phyloP scores from a whole-genome alignment of 37 sponge, comb jelly and placozoan species.

The Oopsacas minuta region DNA sequence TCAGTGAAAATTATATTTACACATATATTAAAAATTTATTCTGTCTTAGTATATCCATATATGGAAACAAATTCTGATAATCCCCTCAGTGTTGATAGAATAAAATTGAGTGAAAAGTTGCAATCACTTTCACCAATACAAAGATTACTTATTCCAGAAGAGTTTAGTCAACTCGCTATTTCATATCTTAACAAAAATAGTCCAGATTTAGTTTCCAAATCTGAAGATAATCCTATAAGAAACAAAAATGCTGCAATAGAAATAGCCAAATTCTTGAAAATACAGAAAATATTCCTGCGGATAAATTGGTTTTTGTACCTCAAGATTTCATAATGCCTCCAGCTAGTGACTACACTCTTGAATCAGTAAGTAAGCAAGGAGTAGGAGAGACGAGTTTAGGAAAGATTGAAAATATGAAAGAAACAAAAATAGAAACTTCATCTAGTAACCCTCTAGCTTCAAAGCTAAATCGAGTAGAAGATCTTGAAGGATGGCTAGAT shows the following conservation, averaged over 20 bases:
- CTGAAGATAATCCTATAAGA: background rate
- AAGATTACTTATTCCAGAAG: background rate
- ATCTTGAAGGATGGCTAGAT: background rate
- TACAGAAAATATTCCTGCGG: background rate
- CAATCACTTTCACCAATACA: background rate
- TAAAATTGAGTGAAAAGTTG: constrained; percentile 2
- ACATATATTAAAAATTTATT: too few species aligned
- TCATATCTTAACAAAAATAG: background rate
- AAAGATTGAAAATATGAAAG: background rate
- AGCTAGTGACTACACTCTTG: background rate
- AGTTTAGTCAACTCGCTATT: background rate
- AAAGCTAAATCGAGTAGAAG: background rate
- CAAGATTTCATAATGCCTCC: background rate
- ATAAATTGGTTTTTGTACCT: background rate
- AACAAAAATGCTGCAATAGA: too few species aligned
- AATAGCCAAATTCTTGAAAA: too few species aligned
- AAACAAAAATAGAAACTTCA: background rate
- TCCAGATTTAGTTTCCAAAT: background rate
- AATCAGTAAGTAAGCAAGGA: too few species aligned
- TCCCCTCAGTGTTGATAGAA: background rate
- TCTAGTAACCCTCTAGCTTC: background rate
- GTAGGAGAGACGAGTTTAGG: too few species aligned
- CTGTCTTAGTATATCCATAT: background rate
- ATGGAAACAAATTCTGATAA: background rate
- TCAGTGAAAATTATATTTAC: too few species aligned